Conservation (phyloP, 53 echinoderm and acorn worm species). For the Temnopleurus reevesii region DNA sequence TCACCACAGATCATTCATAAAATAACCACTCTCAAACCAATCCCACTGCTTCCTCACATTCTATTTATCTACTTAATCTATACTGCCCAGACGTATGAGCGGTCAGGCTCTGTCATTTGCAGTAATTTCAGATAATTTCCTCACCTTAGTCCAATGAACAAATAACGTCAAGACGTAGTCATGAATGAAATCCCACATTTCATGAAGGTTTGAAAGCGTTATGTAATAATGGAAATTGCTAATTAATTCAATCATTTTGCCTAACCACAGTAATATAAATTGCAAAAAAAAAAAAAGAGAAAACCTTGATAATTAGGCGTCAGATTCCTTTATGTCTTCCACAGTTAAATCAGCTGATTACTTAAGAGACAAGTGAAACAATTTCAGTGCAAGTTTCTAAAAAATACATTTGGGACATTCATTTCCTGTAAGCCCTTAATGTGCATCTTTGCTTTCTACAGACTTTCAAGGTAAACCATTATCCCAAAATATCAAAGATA, state of each 20-base stretch:
- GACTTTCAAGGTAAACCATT: too few species aligned
- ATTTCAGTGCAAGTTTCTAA: too few species aligned
- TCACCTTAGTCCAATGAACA: neutral
- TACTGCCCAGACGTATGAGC: neutral
- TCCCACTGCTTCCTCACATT: too few species aligned
- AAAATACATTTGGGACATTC: too few species aligned
- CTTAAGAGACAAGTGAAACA: too few species aligned
- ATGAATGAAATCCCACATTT: neutral
- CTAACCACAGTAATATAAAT: neutral
- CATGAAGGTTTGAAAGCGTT: neutral
- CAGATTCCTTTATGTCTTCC: neutral
- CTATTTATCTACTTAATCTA: neutral
- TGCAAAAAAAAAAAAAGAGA: neutral
- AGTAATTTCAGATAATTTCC: neutral
- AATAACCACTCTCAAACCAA: neutral
- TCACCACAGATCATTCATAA: neutral
- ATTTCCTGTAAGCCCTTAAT: too few species aligned
- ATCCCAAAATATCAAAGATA: too few species aligned
- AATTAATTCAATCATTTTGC: neutral
- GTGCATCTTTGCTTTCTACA: too few species aligned
- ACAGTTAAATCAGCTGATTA: neutral
- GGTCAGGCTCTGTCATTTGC: neutral
- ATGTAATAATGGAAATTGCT: slow-evolving; percentile 11
- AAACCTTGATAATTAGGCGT: too few species aligned
- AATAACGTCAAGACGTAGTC: neutral